A percentile compares a stretch with the other conserved stretches of the same genome.
phyloP scores from a whole-genome alignment of 92 coral and sea anemone species.

The Montipora capitata region DNA sequence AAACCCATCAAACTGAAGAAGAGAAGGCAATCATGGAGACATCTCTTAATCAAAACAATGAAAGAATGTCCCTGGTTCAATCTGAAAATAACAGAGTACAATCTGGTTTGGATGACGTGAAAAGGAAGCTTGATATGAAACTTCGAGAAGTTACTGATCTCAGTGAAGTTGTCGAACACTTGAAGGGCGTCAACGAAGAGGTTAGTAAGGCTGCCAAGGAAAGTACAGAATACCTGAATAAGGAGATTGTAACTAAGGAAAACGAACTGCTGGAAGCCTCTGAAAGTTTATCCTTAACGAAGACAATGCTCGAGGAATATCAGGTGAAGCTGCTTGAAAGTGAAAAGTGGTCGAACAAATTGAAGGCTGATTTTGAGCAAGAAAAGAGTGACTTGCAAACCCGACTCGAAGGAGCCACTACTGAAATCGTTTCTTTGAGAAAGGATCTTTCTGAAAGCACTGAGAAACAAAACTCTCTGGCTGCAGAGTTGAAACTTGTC shows the following conservation, averaged over 20 bases:
- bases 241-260: conserved; percentile 25
- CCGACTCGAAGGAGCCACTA: conserved; percentile 1
- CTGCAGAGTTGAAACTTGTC: not conserved
- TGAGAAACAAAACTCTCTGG: not conserved
- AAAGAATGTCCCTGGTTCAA: conserved; percentile 25
- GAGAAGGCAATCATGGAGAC: conserved; percentile 19
- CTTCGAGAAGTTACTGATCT: conserved; percentile 37
- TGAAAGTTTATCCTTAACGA: conserved; percentile 1
- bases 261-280: not conserved
- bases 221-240: conserved; percentile 10
- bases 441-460: conserved; percentile 11
- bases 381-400: conserved; percentile 20
- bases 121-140: conserved; percentile 10
- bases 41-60: not conserved
- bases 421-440: conserved; percentile 22
- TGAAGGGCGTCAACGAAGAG: conserved; percentile 41
- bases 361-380: conserved; percentile 38
- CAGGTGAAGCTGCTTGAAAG: conserved; percentile 10
- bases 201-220: conserved; percentile 10
- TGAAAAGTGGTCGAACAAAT: conserved; percentile 7
- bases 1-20: conserved; percentile 11
- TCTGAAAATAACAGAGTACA: conserved; percentile 33
- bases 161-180: conserved; percentile 34
- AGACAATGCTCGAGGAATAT: conserved; percentile 2
- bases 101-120: conserved; percentile 6